Evolutionary conservation across 2,888 invertebrate genomes (phyloP).

Genomic region (Mycalesis mineus): DNA sequence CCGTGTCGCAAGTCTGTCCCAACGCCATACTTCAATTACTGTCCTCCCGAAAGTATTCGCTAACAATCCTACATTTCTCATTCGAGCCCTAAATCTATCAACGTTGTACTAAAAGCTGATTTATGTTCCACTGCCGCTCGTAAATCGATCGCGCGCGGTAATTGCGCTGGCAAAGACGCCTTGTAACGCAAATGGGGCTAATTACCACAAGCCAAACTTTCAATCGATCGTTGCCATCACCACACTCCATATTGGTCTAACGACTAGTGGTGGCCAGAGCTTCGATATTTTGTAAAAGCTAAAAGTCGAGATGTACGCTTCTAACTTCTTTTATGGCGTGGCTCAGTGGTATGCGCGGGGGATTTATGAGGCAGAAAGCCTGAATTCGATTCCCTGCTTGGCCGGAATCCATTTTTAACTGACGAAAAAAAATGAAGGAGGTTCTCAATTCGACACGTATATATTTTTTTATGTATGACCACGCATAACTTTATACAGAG

Average conservation of each 20-base stretch:
- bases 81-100: constrained; percentile 35
- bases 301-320: too few relatives aligned
- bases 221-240: background rate
- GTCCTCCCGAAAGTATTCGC: constrained; percentile 15
- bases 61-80: constrained; percentile 18
- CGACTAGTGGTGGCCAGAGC: too few relatives aligned
- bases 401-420: too few relatives aligned
- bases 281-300: too few relatives aligned
- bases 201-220: constrained; percentile 28
- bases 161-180: constrained; percentile 42
- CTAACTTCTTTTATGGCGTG: too few relatives aligned
- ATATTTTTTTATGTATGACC: too few relatives aligned
- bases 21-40: background rate
- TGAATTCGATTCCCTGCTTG: too few relatives aligned
- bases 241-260: background rate
- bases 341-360: too few relatives aligned
- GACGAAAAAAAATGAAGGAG: too few relatives aligned
- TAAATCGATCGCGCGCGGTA: constrained; percentile 47
- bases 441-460: too few relatives aligned
- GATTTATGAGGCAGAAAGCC: too few relatives aligned
- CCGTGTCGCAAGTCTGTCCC: background rate
- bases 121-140: constrained; percentile 48
- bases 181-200: constrained; percentile 44
- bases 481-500: too few relatives aligned
- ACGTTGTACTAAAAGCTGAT: constrained; percentile 47